A percentile compares a stretch with the other conserved stretches of the same genome.
Evolutionary conservation across 2,113 vertebrate genomes (phyloP).

Genomic region (Cryptomyrus ogoouensis): DNA sequence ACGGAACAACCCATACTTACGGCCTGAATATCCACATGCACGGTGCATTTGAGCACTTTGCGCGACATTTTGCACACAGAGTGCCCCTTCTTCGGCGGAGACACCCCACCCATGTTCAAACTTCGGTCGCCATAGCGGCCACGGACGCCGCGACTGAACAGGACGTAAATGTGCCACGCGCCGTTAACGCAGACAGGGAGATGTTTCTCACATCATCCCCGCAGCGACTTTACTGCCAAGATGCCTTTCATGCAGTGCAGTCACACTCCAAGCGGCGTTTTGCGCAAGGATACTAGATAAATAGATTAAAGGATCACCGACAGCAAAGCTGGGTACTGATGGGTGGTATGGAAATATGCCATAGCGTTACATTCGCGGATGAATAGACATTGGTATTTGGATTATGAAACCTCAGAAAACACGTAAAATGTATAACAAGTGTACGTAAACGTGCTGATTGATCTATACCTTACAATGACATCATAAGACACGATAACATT

Average conservation of each 20-base stretch:
- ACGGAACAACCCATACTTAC: slow-evolving; percentile 48
- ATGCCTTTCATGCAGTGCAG: neutral
- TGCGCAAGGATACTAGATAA: neutral
- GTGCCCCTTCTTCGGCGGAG: slow-evolving; percentile 24
- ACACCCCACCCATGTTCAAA: slow-evolving; percentile 43
- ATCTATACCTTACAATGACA: neutral
- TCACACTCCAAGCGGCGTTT: neutral
- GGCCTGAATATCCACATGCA: slow-evolving; percentile 49
- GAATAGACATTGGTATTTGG: neutral
- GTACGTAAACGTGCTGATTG: neutral
- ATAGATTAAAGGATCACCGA: neutral
- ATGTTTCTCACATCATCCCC: neutral
- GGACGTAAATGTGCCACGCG: neutral
- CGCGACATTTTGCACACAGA: slow-evolving; percentile 18
- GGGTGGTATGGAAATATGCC: neutral
- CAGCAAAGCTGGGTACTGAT: neutral
- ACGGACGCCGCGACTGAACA: slow-evolving; percentile 9
- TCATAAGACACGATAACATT: neutral
- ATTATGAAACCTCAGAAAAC: neutral
- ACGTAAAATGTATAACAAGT: neutral
- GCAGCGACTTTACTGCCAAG: neutral
- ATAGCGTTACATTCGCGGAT: neutral
- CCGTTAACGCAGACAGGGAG: neutral
- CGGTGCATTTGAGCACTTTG: slow-evolving; percentile 57
- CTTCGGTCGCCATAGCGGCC: slow-evolving; percentile 52